Percentiles rank a stretch among this genome's conserved stretches.
Conservation (phyloP, 1,140 invertebrate genomes). For the Drosophila baimaii region DNA sequence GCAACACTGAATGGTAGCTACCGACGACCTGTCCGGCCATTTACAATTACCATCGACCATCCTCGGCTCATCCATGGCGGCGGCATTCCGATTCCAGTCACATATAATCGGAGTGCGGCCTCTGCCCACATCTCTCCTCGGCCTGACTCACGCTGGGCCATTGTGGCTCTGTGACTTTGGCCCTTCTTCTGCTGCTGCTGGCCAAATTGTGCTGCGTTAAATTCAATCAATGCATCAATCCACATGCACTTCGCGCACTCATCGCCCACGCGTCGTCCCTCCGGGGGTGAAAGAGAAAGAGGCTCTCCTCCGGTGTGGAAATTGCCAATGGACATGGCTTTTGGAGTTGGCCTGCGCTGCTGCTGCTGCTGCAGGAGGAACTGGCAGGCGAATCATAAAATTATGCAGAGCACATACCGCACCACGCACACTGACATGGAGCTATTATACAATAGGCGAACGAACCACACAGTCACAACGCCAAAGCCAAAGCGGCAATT, state of each 20-base stretch:
- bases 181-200: conserved; percentile 33
- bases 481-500: conserved; percentile 64
- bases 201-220: conserved; percentile 55
- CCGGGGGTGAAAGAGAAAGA: conserved; percentile 7
- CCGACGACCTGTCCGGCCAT: conserved; percentile 43
- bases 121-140: conserved; percentile 18
- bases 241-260: conserved; percentile 12
- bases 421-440: conserved; percentile 52
- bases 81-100: conserved; percentile 56
- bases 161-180: conserved; percentile 44
- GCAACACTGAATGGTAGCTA: conserved; percentile 55
- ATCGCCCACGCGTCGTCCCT: conserved; percentile 53
- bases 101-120: conserved; percentile 57
- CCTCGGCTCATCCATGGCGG: conserved; percentile 37
- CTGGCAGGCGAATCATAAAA: conserved; percentile 72
- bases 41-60: conserved; percentile 51
- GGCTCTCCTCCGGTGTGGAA: conserved; percentile 17
- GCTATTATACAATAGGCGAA: conserved; percentile 74
- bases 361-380: conserved; percentile 20
- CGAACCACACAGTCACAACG: conserved; percentile 30
- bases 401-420: conserved; percentile 80
- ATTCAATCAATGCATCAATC: conserved; percentile 80
- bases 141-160: conserved; percentile 69
- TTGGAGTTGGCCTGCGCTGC: conserved; percentile 34
- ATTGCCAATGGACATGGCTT: conserved; percentile 66